These are phyloP conservation scores for Centropus bengalensis DNA, from an alignment of 2,113 vertebrate species.

Conservation along the genomic window DNA sequence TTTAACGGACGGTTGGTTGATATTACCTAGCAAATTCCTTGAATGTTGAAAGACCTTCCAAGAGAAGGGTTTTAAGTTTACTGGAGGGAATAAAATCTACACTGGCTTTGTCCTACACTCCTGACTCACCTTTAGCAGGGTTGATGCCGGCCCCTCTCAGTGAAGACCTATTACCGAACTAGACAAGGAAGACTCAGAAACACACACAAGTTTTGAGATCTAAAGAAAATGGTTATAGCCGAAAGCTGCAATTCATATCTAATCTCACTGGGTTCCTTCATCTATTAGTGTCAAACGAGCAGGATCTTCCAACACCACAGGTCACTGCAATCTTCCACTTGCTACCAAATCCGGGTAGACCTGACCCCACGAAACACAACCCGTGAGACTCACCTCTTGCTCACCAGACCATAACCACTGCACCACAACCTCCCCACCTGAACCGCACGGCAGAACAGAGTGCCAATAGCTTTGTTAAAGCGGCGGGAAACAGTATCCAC, in stretches of 20 bases:
- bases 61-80: background rate
- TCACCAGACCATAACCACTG: background rate
- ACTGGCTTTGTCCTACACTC: background rate
- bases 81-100: background rate
- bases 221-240: background rate
- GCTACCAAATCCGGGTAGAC: background rate
- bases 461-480: background rate
- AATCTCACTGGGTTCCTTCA: background rate
- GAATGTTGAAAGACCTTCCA: background rate
- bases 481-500: fast-evolving
- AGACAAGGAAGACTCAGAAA: background rate
- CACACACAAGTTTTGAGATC: background rate
- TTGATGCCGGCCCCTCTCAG: background rate
- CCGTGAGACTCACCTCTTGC: background rate
- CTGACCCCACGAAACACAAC: fast-evolving
- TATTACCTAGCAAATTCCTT: background rate
- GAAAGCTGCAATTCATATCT: background rate
- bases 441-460: fast-evolving
- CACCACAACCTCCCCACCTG: background rate
- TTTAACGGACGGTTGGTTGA: background rate
- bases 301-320: fast-evolving
- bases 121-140: background rate
- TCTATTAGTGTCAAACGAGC: background rate
- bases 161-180: background rate
- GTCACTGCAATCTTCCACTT: background rate